Percentiles rank a stretch among this genome's conserved stretches.
phyloP scores from a whole-genome alignment of 1,140 invertebrate species.

The Pseudomyrmex cubaensis region DNA sequence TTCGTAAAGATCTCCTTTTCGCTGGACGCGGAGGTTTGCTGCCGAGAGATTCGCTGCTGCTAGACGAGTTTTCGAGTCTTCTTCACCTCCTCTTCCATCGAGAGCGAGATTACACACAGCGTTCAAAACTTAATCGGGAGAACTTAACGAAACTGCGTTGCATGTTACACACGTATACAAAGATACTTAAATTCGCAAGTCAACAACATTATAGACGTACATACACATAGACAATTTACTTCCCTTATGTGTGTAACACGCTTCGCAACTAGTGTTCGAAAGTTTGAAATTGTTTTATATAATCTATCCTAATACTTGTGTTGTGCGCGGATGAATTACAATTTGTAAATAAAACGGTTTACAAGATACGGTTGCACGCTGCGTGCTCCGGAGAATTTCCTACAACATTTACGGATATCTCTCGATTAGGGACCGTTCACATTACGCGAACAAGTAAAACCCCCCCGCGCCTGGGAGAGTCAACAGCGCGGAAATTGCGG shows the following conservation, averaged over 20 bases:
- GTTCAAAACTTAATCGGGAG: background rate
- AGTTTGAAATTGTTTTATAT: too few species aligned
- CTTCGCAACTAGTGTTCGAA: background rate
- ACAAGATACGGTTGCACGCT: too few species aligned
- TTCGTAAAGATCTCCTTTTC: constrained; percentile 47
- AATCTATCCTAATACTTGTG: too few species aligned
- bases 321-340: too few species aligned
- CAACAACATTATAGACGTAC: too few species aligned
- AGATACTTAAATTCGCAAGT: too few species aligned
- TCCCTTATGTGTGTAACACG: background rate
- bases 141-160: background rate
- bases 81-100: background rate
- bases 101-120: constrained; percentile 25
- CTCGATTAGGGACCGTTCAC: background rate
- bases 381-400: too few species aligned
- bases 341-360: too few species aligned
- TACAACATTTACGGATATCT: background rate
- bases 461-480: background rate
- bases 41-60: background rate
- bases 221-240: background rate
- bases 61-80: constrained; percentile 1
- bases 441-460: too few species aligned
- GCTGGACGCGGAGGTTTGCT: constrained; percentile 12
- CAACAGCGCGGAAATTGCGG: constrained; percentile 38
- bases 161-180: background rate